Evolutionary conservation across 1,140 invertebrate species (phyloP), one percentile per base, ranked within the genome.

Genomic region (Cyphomyrmex costatus): DNA sequence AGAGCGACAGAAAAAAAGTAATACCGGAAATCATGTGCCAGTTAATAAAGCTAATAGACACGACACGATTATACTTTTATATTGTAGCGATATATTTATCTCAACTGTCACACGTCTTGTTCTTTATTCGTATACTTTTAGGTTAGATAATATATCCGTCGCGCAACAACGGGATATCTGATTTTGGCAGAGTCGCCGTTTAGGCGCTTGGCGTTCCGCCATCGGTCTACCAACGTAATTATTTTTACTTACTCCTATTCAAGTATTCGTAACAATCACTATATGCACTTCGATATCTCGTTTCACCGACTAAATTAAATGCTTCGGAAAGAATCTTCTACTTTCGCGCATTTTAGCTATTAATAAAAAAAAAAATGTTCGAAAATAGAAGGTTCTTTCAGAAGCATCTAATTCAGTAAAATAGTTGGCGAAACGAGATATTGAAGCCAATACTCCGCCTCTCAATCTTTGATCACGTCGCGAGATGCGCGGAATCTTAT

Each of bases 141-240:
- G 79, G 42, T 86, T 73, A 70, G 89, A 92, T 92, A 94, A 93
- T 93, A 91, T 90, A 91, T 92, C 90, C 88, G 90, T 91, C 90
- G 92, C 90, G 92, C 90, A 93, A 93, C 92, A 92, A 91, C 89
- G 90, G 74, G 88, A 30, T 92, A 94, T 94, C 93, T 92, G 93
- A 93, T 93, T 93, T 91, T 93, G 91, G 91, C 92, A 92, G 88
- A 73, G 51, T 63, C 74, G 30, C 68, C 83, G 77, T 80, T 71
- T 71, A 74, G 33, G 71, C 80, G 51, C 63, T 88, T 94, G 93
- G 93, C 93, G 70, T 10, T 7, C 5, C 65, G 93, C 93, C 93
- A 93, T 84, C 71, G 84, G 77, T 91, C 91, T 92, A 94, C 93
- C 93, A 93, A 80, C 88, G 89, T 93, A 94, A 94, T 94, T 94